Percentiles rank a stretch among this genome's conserved stretches.
These are phyloP conservation scores for Polietes domitor DNA, from an alignment of 2,888 invertebrate genomes.

Conservation along the genomic window DNA sequence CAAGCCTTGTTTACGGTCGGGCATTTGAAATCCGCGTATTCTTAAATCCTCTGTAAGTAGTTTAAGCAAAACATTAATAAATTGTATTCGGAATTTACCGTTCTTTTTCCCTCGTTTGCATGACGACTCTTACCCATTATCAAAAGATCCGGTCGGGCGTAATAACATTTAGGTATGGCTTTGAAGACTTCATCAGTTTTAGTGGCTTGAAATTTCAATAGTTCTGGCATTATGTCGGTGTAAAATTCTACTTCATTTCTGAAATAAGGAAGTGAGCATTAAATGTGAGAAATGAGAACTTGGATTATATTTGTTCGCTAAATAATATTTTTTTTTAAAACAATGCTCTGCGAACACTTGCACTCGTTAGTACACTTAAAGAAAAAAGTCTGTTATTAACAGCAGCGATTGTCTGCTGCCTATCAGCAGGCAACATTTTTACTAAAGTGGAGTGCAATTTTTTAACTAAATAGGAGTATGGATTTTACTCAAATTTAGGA, in stretches of 20 bases:
- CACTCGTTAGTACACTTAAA: too few species aligned
- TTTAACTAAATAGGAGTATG: too few species aligned
- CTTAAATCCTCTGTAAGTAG: slow-evolving; percentile 83
- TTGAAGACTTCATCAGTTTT: slow-evolving; percentile 81
- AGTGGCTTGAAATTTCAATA: slow-evolving; percentile 83
- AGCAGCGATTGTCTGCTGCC: too few species aligned
- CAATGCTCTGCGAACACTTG: too few species aligned
- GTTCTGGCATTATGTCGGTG: slow-evolving; percentile 86
- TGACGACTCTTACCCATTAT: slow-evolving; percentile 81
- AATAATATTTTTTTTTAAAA: too few species aligned
- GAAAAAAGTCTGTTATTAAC: too few species aligned
- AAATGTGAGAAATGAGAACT: too few species aligned
- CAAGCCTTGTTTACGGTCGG: slow-evolving; percentile 84
- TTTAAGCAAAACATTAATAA: neutral
- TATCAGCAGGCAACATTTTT: too few species aligned
- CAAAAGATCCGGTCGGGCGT: slow-evolving; percentile 83
- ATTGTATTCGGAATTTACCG: slow-evolving; percentile 65
- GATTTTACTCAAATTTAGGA: too few species aligned
- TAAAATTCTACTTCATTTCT: slow-evolving; percentile 88
- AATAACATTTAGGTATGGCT: slow-evolving; percentile 84
- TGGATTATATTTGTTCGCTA: too few species aligned
- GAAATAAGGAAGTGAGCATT: slow-evolving; percentile 34
- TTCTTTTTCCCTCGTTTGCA: too few species aligned
- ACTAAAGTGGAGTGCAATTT: too few species aligned
- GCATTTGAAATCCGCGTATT: slow-evolving; percentile 84